Evolutionary conservation across 2,797 vertebrate species (phyloP).

Genomic region (Poeciliopsis turneri): DNA sequence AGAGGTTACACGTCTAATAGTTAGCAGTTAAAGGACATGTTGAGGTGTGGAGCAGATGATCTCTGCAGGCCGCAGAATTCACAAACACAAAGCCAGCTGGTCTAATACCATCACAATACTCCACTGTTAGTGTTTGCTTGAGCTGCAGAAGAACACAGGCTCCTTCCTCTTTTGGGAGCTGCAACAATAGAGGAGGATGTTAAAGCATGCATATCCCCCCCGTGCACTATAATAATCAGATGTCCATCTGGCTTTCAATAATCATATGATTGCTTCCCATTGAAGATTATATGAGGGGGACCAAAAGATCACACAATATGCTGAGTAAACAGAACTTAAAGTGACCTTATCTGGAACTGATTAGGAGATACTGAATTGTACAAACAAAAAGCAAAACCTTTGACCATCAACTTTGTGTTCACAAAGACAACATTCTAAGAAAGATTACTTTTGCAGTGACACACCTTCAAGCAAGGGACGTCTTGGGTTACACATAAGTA

Average conservation of each 20-base stretch:
- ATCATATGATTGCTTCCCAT: constrained; percentile 42
- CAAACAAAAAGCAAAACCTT: background rate
- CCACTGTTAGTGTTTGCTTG: constrained; percentile 78
- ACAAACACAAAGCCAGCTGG: constrained; percentile 80
- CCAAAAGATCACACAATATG: constrained; percentile 5
- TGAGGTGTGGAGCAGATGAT: constrained; percentile 79
- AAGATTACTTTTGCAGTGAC: constrained; percentile 16
- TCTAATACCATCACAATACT: constrained; percentile 78
- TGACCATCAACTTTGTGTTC: constrained; percentile 7
- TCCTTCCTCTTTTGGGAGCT: constrained; percentile 64
- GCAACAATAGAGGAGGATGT: constrained; percentile 67
- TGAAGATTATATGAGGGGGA: constrained; percentile 18
- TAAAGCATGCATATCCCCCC: constrained; percentile 66
- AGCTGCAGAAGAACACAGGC: constrained; percentile 73
- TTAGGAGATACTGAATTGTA: background rate
- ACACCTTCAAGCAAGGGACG: constrained; percentile 35
- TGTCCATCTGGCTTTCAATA: constrained; percentile 57
- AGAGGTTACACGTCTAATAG: constrained; percentile 64
- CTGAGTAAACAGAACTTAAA: background rate
- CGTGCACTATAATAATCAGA: constrained; percentile 56
- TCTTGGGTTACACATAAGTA: constrained; percentile 32
- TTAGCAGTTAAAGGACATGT: constrained; percentile 79
- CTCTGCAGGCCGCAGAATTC: constrained; percentile 73
- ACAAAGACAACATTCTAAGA: background rate
- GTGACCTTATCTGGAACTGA: constrained; percentile 24